phyloP scores from a whole-genome alignment of 2,888 invertebrate species.

The Apotomis capreana region DNA sequence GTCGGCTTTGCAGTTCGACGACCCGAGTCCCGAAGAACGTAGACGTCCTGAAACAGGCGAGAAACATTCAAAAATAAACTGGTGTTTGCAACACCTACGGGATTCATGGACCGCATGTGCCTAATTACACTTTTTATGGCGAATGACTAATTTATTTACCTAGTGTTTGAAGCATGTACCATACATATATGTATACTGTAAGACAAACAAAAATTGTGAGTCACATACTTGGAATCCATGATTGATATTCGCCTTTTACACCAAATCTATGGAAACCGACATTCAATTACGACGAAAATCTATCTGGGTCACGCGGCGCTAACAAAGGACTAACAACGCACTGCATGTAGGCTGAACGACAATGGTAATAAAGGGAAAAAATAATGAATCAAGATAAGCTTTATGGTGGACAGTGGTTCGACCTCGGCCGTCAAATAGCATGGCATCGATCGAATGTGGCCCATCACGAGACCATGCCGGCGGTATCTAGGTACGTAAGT shows the following conservation, averaged over 20 bases:
- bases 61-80: conserved; percentile 64
- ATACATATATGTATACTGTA: too few species aligned
- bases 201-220: neutral
- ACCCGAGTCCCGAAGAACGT: conserved; percentile 64
- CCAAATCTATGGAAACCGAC: conserved; percentile 57
- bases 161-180: conserved; percentile 48
- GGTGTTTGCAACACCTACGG: conserved; percentile 56
- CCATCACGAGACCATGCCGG: conserved; percentile 59
- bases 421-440: conserved; percentile 81
- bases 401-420: conserved; percentile 76
- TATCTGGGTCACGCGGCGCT: conserved; percentile 74
- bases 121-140: conserved; percentile 46
- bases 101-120: conserved; percentile 20
- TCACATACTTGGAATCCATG: conserved; percentile 7
- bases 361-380: conserved; percentile 65
- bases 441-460: conserved; percentile 73
- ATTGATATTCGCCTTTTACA: conserved; percentile 55
- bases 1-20: conserved; percentile 81
- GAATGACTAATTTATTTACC: conserved; percentile 55
- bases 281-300: conserved; percentile 71
- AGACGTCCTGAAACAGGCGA: conserved; percentile 66
- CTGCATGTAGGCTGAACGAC: conserved; percentile 68
- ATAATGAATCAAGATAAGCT: conserved; percentile 80
- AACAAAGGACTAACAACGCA: conserved; percentile 64
- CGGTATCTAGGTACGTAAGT: conserved; percentile 27